Conservation (phyloP, 1,140 invertebrate species). For the Pissodes strobi region DNA sequence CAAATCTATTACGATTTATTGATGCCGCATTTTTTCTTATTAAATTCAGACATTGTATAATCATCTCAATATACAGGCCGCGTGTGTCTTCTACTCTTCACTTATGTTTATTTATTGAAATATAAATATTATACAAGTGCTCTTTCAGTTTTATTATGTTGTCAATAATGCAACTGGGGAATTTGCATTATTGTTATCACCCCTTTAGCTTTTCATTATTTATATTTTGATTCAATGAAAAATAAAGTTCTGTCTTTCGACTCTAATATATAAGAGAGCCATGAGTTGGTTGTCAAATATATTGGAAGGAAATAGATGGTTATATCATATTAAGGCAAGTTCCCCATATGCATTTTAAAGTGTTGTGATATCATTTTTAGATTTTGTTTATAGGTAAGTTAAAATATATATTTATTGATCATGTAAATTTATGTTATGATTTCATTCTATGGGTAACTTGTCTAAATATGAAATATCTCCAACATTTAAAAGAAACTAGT, state of each 20-base stretch:
- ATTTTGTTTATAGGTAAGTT: slow-evolving; percentile 4
- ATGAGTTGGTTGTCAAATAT: not conserved
- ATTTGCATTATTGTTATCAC: slow-evolving; percentile 20
- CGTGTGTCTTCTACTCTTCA: too few species aligned
- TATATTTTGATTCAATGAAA: too few species aligned
- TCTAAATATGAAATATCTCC: slow-evolving; percentile 16
- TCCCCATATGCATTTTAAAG: slow-evolving; percentile 20
- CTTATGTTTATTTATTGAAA: too few species aligned
- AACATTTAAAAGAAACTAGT: too few species aligned
- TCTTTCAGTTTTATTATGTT: not conserved
- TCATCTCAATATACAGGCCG: too few species aligned
- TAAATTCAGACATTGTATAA: too few species aligned
- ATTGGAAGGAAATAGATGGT: not conserved
- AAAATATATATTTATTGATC: not conserved
- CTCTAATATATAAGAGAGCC: too few species aligned
- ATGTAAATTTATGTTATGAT: not conserved
- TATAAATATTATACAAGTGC: not conserved
- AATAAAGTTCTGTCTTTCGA: too few species aligned
- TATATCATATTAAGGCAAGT: slow-evolving; percentile 26
- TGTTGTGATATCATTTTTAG: slow-evolving; percentile 4
- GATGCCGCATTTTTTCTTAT: too few species aligned
- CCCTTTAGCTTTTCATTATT: not conserved
- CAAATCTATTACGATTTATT: too few species aligned
- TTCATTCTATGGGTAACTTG: slow-evolving; percentile 30
- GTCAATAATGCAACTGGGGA: slow-evolving; percentile 28